Evolutionary conservation across 2,113 vertebrate species (phyloP), one percentile per base, ranked within the genome.

Genomic region (Todiramphus saurophagus): DNA sequence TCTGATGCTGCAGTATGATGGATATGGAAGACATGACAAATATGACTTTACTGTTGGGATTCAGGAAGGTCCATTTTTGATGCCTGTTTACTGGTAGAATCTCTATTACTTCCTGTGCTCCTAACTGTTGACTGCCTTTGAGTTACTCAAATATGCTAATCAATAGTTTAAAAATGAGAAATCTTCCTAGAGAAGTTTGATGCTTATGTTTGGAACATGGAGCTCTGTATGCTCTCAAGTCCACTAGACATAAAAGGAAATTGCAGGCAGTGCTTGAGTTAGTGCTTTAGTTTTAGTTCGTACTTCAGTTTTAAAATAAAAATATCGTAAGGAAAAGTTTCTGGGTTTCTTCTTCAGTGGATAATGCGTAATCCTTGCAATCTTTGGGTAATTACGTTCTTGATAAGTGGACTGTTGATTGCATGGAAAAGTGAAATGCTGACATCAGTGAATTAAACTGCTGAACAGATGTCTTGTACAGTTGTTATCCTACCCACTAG

Each of bases 401-500:
- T 86, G 35, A 9, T 64, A 73, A 66, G 39, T 16, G 16, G 51
- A 41, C 51, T 56, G 60, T 43, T 7, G 11, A 33, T 62, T 56
- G 9, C 14, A n/a, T 53, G 46, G 46, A n/a, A 60, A 59, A 53
- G 77, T 92, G 83, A 90, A 72, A 66, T 87, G 41, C 66, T 94
- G 83, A 37, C 4, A 46, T 44, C 33, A 50, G 28, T 83, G 84
- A 80, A 41, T 93, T 89, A 67, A 93, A 59, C 17, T 69, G 31
- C 31, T 63, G 55, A 85, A 51, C 39, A 83, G 89, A 56, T 93
- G 80, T 87, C 85, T 56, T 75, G 37, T 37, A 23, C 51, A 87
- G 77, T 74, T 94, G n/a, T 77, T 90, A 15, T 11, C 72, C 27
- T 73, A 44, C 64, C 13, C 50, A 35, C 23, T 93, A n/a, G 35